Evolutionary conservation across 2,113 vertebrate species (phyloP), one percentile per base, ranked within the genome.

Genomic region (Saiga tatarica): DNA sequence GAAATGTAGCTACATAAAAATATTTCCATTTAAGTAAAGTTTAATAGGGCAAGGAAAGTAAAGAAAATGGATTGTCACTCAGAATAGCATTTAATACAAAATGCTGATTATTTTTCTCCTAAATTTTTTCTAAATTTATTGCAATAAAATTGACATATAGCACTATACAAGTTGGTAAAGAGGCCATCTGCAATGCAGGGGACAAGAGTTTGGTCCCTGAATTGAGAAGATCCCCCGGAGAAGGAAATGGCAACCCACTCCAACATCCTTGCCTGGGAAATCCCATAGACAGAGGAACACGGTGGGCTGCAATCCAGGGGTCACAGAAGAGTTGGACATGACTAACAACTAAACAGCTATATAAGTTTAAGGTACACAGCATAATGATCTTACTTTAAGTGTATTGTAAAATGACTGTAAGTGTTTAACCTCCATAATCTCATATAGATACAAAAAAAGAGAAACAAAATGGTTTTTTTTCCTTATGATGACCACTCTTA

Each of bases 41-140:
- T 96, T 87, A 67, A 95, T 42, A 96, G 14, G 6, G 87, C 23
- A 92, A 39, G 19, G 39, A 50, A 91, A 81, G 5, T 84, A 76
- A 84, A 96, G 25, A 23, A 6, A 85, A 76, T 50, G 30, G 47
- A 36, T 28, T 87, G 2, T 50, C 62, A 55, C 76, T 81, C 42
- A 74, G 93, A 94, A 71, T 62, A 53, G 3, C 13, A 36, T 19
- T 95, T 36, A 93, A 87, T 47, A 76, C 16, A 92, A 71, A 91
- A 82, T 93, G 1, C 2, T 57, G 15, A 84, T 89, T 64, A 57
- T n/a, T 92, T 86, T 59, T 30, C 36, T 39, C 12, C 33, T 42
- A 55, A n/a, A 8, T 26, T n/a, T n/a, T 60, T 55, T 67, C 81
- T 33, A n/a, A 7, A 14, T 87, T 87, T 92, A 50, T 67, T 92